phyloP scores from a whole-genome alignment of 2,888 invertebrate genomes.

The Drosophila colorata region DNA sequence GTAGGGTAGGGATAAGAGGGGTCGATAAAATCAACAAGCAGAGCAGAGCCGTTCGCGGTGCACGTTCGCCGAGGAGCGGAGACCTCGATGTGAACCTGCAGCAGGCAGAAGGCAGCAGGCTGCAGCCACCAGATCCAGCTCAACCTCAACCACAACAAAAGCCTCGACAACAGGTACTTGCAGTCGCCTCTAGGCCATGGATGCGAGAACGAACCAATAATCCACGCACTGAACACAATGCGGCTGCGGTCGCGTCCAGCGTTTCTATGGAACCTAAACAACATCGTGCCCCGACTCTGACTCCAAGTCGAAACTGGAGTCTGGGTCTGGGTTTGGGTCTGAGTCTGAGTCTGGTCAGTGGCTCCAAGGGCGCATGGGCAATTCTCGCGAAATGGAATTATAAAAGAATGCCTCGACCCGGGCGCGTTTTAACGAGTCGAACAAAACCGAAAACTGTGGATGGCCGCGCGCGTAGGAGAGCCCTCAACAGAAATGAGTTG shows the following conservation, averaged over 20 bases:
- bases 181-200: conserved; percentile 72
- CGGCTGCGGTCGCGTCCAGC: conserved; percentile 55
- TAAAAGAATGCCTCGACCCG: conserved; percentile 81
- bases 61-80: conserved; percentile 66
- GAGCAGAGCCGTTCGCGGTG: conserved; percentile 58
- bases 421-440: conserved; percentile 83
- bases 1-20: conserved; percentile 19
- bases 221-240: conserved; percentile 73
- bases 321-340: conserved; percentile 9
- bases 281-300: conserved; percentile 46
- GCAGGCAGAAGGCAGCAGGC: conserved; percentile 59
- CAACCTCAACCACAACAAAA: conserved; percentile 64
- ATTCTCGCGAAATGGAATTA: conserved; percentile 84
- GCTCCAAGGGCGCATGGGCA: conserved; percentile 82
- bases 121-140: conserved; percentile 67
- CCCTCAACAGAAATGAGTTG: conserved; percentile 68
- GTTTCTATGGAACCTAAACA: conserved; percentile 71
- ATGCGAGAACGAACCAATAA: conserved; percentile 77
- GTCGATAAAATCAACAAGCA: conserved; percentile 52
- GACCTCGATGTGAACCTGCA: conserved; percentile 62
- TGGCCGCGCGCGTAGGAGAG: conserved; percentile 58
- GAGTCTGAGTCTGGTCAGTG: conserved; percentile 33
- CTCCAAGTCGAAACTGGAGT: conserved; percentile 28
- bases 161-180: conserved; percentile 78
- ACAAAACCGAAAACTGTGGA: conserved; percentile 74